phyloP scores from a whole-genome alignment of 2,797 vertebrate genomes.

The Sparus aurata region DNA sequence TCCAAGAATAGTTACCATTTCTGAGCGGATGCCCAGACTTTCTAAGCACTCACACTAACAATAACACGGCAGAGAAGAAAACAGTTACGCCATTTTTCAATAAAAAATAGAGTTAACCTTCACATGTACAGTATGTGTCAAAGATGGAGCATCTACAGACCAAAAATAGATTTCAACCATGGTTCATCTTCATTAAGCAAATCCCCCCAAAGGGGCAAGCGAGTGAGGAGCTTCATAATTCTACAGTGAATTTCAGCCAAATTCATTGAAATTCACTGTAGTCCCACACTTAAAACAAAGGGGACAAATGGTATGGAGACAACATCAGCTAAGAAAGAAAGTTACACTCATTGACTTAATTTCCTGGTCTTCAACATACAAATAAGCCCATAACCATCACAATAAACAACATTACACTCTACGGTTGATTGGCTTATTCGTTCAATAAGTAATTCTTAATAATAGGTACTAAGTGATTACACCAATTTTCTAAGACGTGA shows the following conservation, averaged over 20 bases:
- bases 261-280: background rate
- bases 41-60: background rate
- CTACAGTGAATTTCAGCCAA: background rate
- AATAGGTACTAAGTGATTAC: conserved; percentile 28
- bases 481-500: conserved; percentile 8
- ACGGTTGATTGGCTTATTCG: conserved; percentile 10
- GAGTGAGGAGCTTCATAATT: too few relatives aligned
- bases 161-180: background rate
- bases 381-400: background rate
- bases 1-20: background rate
- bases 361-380: background rate
- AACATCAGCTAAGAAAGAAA: too few relatives aligned
- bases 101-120: background rate
- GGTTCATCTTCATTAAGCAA: background rate
- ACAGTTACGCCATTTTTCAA: background rate
- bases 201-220: too few relatives aligned
- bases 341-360: background rate
- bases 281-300: background rate
- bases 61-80: background rate
- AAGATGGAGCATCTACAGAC: background rate
- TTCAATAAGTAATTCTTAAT: conserved; percentile 16
- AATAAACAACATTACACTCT: background rate
- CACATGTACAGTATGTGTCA: background rate
- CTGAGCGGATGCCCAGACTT: background rate
- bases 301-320: background rate